Base-by-base conservation (phyloP, 2,888 invertebrate species). In the Abscondita cerata region DNA sequence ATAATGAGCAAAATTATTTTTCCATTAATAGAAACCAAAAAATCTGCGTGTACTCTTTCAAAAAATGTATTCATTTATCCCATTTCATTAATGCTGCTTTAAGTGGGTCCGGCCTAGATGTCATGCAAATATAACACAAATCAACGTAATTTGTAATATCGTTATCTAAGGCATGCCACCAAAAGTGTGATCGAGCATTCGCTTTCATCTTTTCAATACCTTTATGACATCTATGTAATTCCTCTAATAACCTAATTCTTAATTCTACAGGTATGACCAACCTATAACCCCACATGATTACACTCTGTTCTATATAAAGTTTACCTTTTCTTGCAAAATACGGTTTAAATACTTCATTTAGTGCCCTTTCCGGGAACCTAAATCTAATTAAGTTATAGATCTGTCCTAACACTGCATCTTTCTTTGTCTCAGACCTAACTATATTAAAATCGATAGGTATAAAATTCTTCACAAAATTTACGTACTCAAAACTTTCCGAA, bases 111-210 rank as follows among this genome's bases (percentile, higher is more conserved):
- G 47, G 19, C 5, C 19, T 11, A 6, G n/a, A 12, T 11, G 15
- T 12, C 11, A 11, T n/a, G 18, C 76, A 75, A 11, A 50, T 56
- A 12, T 48, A 34, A 50, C 75, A 75, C 19, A 57, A 48, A 55
- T 65, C 66, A 4, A 73, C 67, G 6, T 61, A 51, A 1, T 55
- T 12, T 62, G 70, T 72, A 15, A 75, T 74, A 16, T 74, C 72
- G 0, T 61, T 19, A 48, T 74, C 69, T 18, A 74, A 56, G 8
- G 47, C 54, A 4, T 73, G 72, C 72, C 70, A 74, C 62, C 64
- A 75, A 48, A 71, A 70, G 52, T 68, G 68, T 15, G 69, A 15
- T 9, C 47, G 4, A 6, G 18, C 19, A 9, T 20, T 25, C 5
- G 54, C 64, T 73, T 76, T 68, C 25, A 71, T 72, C 64, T 52